Evolutionary conservation across 2,888 invertebrate species (phyloP), one percentile per base, ranked within the genome.

Genomic region (Epinotia brunnichana): DNA sequence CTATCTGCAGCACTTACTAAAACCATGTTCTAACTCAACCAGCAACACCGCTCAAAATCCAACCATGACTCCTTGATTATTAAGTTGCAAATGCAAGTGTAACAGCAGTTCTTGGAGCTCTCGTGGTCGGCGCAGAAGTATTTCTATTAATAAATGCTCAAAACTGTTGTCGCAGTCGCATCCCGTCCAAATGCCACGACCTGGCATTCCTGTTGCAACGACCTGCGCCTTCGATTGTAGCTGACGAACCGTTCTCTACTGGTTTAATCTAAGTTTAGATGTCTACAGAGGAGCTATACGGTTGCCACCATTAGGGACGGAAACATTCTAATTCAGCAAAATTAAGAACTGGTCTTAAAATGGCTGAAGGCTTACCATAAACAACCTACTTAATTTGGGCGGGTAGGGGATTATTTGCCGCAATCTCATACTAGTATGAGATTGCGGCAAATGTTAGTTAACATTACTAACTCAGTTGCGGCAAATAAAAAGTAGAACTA

Each of bases 111-210:
- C 2, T 7, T 15, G 53, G 17, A 35, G 63, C 53, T 21, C 19
- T 64, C 11, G 29, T 56, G 39, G n/a, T 44, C 29, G 29, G 69
- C 39, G 15, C 35, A 44, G 39, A 51, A 19, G 29, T 24, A 19
- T 29, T 61, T 69, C 62, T 62, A 70, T 70, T 63, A 63, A 70
- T 70, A 70, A 60, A 63, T 60, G 61, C 39, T 62, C 62, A 62
- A 56, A 59, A 64, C 64, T 60, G 64, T 66, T 71, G 59, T 64
- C 64, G 64, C 39, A 17, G 44, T 56, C 29, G 56, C 64, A 60
- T 71, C 70, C 64, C 53, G 48, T 63, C 39, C n/a, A 71, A 71
- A 71, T 71, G 70, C 53, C 70, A 60, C 64, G 64, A 66, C 64
- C 64, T 57, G 64, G 41, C 70, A 71, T 71, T 71, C 64, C 63